These are phyloP conservation scores for Hypselothyrea guttata DNA, from an alignment of 2,888 invertebrate genomes.

Conservation along the genomic window DNA sequence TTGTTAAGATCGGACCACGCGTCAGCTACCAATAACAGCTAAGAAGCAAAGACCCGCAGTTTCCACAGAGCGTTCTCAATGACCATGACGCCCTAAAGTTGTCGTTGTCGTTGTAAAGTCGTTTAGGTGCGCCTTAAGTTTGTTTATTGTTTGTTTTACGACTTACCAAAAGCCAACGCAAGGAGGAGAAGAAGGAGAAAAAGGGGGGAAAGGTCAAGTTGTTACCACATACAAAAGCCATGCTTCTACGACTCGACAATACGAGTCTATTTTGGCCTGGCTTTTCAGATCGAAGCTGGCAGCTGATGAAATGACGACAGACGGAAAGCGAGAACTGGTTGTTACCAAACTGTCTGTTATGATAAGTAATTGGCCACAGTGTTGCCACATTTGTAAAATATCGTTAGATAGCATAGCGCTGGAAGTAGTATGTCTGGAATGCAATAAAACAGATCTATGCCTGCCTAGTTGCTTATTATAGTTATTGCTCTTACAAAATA, in stretches of 20 bases:
- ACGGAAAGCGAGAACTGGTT: constrained; percentile 54
- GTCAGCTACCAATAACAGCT: constrained; percentile 17
- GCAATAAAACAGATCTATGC: too few relatives aligned
- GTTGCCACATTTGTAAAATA: not conserved
- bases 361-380: constrained; percentile 61
- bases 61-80: constrained; percentile 50
- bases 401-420: too few relatives aligned
- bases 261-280: constrained; percentile 2
- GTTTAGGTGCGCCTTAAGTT: constrained; percentile 48
- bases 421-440: too few relatives aligned
- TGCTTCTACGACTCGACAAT: too few relatives aligned
- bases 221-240: not conserved
- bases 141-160: constrained; percentile 64
- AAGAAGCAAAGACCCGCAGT: not conserved
- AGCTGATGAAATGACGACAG: constrained; percentile 49
- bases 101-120: constrained; percentile 46
- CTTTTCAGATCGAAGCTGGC: constrained; percentile 26
- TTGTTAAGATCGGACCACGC: constrained; percentile 37
- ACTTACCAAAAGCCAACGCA: constrained; percentile 34
- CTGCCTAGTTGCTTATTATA: too few relatives aligned
- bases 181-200: constrained; percentile 1
- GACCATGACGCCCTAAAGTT: constrained; percentile 60
- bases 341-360: constrained; percentile 66
- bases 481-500: too few relatives aligned
- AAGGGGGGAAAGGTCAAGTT: not conserved